phyloP scores from a whole-genome alignment of 2,888 invertebrate species.

The Agrotis puta region DNA sequence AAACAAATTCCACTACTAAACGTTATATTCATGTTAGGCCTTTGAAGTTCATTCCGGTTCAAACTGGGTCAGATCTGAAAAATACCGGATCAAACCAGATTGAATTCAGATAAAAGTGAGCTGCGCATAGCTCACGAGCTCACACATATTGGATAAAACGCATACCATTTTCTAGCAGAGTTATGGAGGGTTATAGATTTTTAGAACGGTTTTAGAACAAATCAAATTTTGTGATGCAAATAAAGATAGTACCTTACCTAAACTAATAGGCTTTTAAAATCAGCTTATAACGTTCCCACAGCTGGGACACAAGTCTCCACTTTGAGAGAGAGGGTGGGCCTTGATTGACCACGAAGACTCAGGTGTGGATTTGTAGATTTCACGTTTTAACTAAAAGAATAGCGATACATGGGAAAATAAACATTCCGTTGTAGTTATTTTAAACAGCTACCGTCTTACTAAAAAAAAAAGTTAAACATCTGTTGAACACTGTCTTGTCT shows the following conservation, averaged over 20 bases:
- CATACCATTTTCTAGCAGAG: conserved; percentile 22
- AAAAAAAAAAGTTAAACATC: no score
- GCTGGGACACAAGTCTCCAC: no score
- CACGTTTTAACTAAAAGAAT: not conserved
- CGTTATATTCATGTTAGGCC: conserved; percentile 15
- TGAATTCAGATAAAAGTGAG: conserved; percentile 45
- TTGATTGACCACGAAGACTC: not conserved
- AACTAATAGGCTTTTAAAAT: not conserved
- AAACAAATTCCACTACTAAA: conserved; percentile 16
- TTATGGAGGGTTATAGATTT: not conserved
- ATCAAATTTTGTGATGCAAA: not conserved
- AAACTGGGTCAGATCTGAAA: conserved; percentile 47
- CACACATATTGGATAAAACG: conserved; percentile 45
- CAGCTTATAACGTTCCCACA: not conserved
- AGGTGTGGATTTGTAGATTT: not conserved
- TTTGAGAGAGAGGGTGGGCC: not conserved
- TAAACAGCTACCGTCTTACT: no score
- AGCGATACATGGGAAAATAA: no score
- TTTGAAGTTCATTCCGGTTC: conserved; percentile 22
- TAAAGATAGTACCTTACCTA: no score
- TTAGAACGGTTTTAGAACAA: not conserved
- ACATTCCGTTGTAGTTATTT: no score
- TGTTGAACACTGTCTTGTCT: no score
- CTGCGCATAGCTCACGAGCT: no score
- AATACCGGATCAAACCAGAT: conserved; percentile 33